phyloP scores from a whole-genome alignment of 2,888 invertebrate genomes.

The Platycheirus rosarum region DNA sequence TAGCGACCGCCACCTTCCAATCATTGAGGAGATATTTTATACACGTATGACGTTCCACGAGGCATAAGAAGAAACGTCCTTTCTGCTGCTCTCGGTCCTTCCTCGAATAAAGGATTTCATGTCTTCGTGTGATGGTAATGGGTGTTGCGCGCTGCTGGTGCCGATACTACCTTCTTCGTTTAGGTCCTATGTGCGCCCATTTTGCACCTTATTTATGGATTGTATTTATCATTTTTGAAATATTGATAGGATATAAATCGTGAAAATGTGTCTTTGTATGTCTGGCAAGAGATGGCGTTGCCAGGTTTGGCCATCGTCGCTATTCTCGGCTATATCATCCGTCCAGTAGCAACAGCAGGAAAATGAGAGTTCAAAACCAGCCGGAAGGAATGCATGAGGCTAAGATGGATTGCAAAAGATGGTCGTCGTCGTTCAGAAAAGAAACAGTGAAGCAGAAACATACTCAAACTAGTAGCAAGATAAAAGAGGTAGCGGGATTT shows the following conservation, averaged over 20 bases:
- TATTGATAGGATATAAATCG: slow-evolving; percentile 77
- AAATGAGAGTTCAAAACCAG: slow-evolving; percentile 64
- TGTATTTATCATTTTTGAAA: slow-evolving; percentile 77
- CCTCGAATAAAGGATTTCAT: slow-evolving; percentile 70
- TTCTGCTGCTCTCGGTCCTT: slow-evolving; percentile 46
- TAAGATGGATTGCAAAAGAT: slow-evolving; percentile 70
- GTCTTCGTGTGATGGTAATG: slow-evolving; percentile 53
- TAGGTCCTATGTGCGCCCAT: slow-evolving; percentile 45
- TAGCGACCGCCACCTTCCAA: slow-evolving; percentile 37
- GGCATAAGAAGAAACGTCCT: slow-evolving; percentile 50
- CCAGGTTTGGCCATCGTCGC: slow-evolving; percentile 62
- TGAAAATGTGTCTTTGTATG: slow-evolving; percentile 63
- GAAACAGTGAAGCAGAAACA: slow-evolving; percentile 58
- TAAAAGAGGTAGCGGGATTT: slow-evolving; percentile 35
- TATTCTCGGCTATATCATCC: slow-evolving; percentile 53
- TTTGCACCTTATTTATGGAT: slow-evolving; percentile 77
- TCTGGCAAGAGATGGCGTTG: slow-evolving; percentile 31
- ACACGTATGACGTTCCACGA: slow-evolving; percentile 66
- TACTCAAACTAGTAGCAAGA: slow-evolving; percentile 16
- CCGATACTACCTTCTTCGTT: slow-evolving; percentile 49
- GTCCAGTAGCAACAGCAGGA: slow-evolving; percentile 28
- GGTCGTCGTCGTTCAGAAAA: slow-evolving; percentile 42
- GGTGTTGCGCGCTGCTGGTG: slow-evolving; percentile 46
- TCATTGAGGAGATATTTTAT: slow-evolving; percentile 63
- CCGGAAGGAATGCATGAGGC: slow-evolving; percentile 72